Conservation (phyloP, 2,888 invertebrate species). For the Allacma fusca region DNA sequence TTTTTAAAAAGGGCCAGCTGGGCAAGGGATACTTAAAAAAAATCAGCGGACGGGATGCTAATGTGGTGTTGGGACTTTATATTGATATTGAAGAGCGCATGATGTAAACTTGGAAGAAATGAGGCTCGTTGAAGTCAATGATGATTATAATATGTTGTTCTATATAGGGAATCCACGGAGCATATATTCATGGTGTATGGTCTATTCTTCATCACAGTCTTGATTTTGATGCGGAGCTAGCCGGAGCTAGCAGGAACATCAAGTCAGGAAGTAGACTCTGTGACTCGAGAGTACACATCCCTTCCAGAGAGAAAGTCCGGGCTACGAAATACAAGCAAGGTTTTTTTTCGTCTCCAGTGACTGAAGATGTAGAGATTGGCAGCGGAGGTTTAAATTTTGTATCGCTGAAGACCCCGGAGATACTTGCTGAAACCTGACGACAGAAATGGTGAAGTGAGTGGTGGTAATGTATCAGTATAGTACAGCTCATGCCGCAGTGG, state of each 20-base stretch:
- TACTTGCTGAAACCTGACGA: background rate
- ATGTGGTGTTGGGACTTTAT: no score
- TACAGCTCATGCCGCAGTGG: background rate
- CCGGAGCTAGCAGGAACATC: slow-evolving; percentile 1
- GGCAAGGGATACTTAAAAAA: no score
- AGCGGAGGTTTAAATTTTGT: background rate
- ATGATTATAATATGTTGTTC: no score
- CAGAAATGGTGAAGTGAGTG: slow-evolving; percentile 6
- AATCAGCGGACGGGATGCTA: no score
- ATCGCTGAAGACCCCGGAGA: background rate
- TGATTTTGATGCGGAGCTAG: slow-evolving; percentile 2
- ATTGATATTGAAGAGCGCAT: no score
- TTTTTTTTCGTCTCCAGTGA: background rate
- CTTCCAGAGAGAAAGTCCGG: no score
- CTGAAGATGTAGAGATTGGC: background rate
- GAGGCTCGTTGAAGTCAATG: no score
- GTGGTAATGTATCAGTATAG: slow-evolving; percentile 12
- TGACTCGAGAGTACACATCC: background rate
- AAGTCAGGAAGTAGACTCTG: background rate
- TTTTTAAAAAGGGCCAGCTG: no score
- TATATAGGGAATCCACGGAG: no score
- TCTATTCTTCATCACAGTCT: background rate
- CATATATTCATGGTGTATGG: background rate
- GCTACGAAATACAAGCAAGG: background rate
- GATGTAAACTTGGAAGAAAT: no score